Evolutionary conservation across 2,113 vertebrate genomes (phyloP).

Genomic region (Apodemus sylvaticus): DNA sequence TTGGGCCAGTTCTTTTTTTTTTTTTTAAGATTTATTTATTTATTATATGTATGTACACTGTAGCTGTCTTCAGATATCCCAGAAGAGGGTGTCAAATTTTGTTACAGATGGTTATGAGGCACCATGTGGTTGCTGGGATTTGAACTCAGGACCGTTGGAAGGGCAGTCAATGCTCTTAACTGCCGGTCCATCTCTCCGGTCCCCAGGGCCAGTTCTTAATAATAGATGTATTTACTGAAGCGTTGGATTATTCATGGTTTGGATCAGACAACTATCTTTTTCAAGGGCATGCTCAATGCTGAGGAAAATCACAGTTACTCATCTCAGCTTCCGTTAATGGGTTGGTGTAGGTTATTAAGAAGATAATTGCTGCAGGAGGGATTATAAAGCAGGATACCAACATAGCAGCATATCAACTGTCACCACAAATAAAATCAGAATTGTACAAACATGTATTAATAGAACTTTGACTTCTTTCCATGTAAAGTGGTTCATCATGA

Average conservation of each 20-base stretch:
- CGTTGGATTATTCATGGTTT: slow-evolving; percentile 20
- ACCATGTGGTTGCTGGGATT: too few relatives aligned
- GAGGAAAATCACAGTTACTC: background rate
- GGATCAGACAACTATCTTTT: background rate
- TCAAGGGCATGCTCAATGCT: background rate
- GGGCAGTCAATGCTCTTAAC: too few relatives aligned
- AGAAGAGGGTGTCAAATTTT: too few relatives aligned
- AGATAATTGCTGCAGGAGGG: background rate
- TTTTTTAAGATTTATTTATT: too few relatives aligned
- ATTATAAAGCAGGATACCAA: background rate
- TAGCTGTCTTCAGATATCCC: too few relatives aligned
- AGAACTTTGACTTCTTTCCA: background rate
- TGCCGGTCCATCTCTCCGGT: too few relatives aligned
- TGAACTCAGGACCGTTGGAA: too few relatives aligned
- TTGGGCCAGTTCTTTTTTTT: background rate
- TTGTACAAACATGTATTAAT: background rate
- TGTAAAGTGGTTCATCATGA: background rate
- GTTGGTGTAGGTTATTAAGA: background rate
- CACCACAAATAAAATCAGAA: background rate
- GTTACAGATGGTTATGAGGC: too few relatives aligned
- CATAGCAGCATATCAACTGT: background rate
- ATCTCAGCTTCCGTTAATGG: background rate
- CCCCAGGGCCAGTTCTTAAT: slow-evolving; percentile 7
- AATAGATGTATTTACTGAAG: background rate
- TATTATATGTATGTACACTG: too few relatives aligned